These are phyloP conservation scores for Pseudocheirus occidentalis DNA, from an alignment of 2,797 vertebrate genomes.

Conservation along the genomic window DNA sequence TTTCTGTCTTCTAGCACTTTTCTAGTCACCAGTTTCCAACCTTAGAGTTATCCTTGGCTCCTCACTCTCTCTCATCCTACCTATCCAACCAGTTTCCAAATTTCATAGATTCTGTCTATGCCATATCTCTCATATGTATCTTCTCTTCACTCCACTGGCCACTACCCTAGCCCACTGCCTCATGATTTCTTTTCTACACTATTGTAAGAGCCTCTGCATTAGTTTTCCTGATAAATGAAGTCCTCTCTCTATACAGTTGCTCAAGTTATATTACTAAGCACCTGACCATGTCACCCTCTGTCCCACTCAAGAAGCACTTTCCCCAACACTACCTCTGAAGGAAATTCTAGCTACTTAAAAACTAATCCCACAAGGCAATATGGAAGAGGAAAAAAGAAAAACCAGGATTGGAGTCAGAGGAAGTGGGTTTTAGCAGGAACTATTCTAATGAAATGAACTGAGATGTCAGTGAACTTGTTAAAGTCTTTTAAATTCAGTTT, in stretches of 20 bases:
- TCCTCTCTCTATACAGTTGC: too few species aligned
- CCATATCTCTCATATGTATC: neutral
- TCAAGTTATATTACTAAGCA: neutral
- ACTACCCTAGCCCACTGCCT: neutral
- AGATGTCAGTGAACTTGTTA: neutral
- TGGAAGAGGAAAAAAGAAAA: too few species aligned
- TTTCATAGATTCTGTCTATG: neutral
- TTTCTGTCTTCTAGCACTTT: neutral
- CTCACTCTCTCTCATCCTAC: neutral
- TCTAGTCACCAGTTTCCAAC: neutral
- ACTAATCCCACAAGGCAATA: too few species aligned
- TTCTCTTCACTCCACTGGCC: neutral
- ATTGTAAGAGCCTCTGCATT: neutral
- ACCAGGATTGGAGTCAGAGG: too few species aligned
- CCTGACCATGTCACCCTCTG: neutral
- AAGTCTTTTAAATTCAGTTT: neutral
- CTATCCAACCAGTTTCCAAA: neutral
- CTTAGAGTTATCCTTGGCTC: neutral
- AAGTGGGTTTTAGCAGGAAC: too few species aligned
- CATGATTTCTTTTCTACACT: neutral
- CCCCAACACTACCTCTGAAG: neutral
- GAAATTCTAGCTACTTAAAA: slow-evolving; percentile 3
- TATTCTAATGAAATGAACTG: neutral
- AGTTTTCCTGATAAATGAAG: neutral
- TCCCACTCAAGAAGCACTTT: neutral